These are phyloP conservation scores for Polymixis flavicincta DNA, from an alignment of 2,888 invertebrate species.

Conservation along the genomic window DNA sequence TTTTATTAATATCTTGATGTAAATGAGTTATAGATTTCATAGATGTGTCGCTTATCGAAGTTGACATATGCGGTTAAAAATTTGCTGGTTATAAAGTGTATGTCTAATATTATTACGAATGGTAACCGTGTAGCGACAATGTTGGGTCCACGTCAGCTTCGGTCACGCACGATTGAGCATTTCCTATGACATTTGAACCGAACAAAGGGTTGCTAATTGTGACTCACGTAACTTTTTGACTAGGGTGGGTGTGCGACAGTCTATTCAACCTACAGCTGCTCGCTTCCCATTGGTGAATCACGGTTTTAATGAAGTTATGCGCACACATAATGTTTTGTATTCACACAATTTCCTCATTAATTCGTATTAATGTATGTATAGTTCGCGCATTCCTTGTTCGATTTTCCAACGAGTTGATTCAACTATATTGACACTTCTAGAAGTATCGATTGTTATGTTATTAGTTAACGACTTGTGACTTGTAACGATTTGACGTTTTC, in stretches of 20 bases:
- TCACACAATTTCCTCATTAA: conserved; percentile 58
- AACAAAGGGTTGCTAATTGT: conserved; percentile 67
- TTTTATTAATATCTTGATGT: conserved; percentile 48
- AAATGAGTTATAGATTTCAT: conserved; percentile 47
- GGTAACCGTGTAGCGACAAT: conserved; percentile 54
- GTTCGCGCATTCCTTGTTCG: conserved; percentile 41
- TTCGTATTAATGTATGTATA: conserved; percentile 51
- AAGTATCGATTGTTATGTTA: conserved; percentile 5
- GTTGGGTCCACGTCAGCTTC: conserved; percentile 64
- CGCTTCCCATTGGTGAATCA: conserved; percentile 54
- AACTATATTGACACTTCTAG: conserved; percentile 29
- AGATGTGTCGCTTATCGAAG: conserved; percentile 47
- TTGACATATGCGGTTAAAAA: conserved; percentile 46
- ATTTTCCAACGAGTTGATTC: conserved; percentile 41
- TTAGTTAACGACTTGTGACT: not conserved
- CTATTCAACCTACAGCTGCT: conserved; percentile 54
- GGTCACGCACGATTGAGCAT: conserved; percentile 68
- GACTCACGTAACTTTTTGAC: conserved; percentile 62
- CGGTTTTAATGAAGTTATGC: conserved; percentile 44
- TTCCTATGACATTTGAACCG: conserved; percentile 61
- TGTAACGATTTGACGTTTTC: not conserved
- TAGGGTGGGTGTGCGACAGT: conserved; percentile 54
- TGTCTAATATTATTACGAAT: conserved; percentile 55
- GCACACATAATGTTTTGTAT: conserved; percentile 47
- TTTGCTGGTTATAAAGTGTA: conserved; percentile 26